Percentiles rank a stretch among this genome's conserved stretches.
Conservation (phyloP, 2,888 invertebrate species). For the Hyposoter didymator region DNA sequence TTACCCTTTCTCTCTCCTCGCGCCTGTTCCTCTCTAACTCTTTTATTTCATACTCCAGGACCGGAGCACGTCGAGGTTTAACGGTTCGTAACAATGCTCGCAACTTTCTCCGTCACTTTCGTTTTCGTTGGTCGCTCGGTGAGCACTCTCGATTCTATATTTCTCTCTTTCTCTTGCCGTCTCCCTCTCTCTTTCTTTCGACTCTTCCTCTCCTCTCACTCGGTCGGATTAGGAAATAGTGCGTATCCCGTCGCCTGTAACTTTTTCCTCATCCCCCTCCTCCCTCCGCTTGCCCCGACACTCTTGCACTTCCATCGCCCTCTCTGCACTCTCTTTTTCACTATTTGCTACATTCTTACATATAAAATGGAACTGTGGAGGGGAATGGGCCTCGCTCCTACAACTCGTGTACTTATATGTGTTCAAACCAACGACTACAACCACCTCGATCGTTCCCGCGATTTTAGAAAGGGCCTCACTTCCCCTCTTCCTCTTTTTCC, state of each 20-base stretch:
- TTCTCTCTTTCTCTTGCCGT: constrained; percentile 35
- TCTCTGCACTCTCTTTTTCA: constrained; percentile 25
- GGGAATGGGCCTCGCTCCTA: constrained; percentile 4
- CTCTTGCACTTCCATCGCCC: constrained; percentile 34
- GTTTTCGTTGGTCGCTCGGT: constrained; percentile 82
- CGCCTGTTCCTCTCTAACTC: constrained; percentile 13
- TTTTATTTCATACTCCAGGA: constrained; percentile 33
- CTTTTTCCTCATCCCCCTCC: constrained; percentile 63
- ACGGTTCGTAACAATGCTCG: constrained; percentile 83
- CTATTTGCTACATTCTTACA: constrained; percentile 39
- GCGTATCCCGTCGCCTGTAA: constrained; percentile 75
- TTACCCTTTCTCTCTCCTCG: constrained; percentile 15
- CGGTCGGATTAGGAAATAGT: constrained; percentile 78
- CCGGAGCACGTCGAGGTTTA: constrained; percentile 74
- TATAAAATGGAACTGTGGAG: constrained; percentile 17
- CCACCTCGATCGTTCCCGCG: constrained; percentile 74
- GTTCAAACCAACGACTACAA: constrained; percentile 57
- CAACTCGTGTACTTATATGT: constrained; percentile 14
- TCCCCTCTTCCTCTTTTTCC: constrained; percentile 44
- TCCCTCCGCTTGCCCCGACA: constrained; percentile 17
- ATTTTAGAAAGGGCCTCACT: constrained; percentile 81
- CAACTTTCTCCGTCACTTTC: constrained; percentile 84
- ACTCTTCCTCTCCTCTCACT: constrained; percentile 50
- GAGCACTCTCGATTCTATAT: constrained; percentile 54
- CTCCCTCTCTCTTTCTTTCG: constrained; percentile 52